Base-by-base conservation (phyloP, 2,888 invertebrate genomes). In the Lithophane semibrunnea region DNA sequence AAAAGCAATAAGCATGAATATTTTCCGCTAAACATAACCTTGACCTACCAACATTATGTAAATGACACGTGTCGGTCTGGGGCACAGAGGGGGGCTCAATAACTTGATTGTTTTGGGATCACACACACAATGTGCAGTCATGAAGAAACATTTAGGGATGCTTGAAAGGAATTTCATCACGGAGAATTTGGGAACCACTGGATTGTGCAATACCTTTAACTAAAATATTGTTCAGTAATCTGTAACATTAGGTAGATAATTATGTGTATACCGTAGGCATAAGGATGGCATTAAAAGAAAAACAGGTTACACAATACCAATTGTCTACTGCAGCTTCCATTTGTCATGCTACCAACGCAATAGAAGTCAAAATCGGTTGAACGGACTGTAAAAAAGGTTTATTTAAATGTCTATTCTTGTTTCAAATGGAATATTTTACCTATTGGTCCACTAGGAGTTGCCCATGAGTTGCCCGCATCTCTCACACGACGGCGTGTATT, bases 101-200 rank as follows among this genome's bases (percentile, higher is more conserved):
- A 29, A 69, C 75, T 65, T 61, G 58, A 80, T 75, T 69, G 69
- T 75, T 69, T 75, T 12, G 60, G 73, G 56, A 29, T 80, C 47
- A 21, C 3, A 54, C 7, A 63, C 52, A 24, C 13, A 42, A 29
- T 66, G 66, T 54, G 29, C 29, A 49, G 49, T 66, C 61, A 67
- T 21, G 29, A 44, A 10, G 13, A 67, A 66, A 49, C 61, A 12
- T 44, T 67, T 58, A 37, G 29, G 52, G 29, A 65, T 44, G 52
- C 44, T n/a, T 24, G 47, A 12, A 56, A 67, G 66, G 47, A 18
- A 67, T 67, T 73, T 56, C 60, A 44, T 56, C 21, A 42, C 2
- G 37, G 37, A 54, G 21, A 49, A n/a, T 18, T 65, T 65, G 9
- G 44, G 5, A 49, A 29, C 9, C 24, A 37, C 29, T 72, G 24